Evolutionary conservation across 2,888 invertebrate species (phyloP).

Genomic region (Mesochorus sp.): DNA sequence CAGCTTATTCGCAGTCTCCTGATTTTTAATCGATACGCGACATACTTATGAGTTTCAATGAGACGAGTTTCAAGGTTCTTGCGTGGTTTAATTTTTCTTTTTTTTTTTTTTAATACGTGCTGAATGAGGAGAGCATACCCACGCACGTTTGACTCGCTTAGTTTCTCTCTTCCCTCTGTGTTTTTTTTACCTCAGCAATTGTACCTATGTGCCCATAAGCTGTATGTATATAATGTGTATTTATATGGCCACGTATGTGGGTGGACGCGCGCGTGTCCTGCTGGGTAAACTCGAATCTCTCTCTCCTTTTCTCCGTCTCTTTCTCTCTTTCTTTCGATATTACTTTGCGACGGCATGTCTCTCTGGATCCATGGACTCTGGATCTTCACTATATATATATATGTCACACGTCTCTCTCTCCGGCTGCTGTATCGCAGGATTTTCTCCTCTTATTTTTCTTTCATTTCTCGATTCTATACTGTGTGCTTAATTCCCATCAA

Average conservation of each 20-base stretch:
- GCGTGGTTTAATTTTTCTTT: constrained; percentile 42
- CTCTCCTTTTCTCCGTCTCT: no score
- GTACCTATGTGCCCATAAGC: neutral
- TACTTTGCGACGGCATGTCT: constrained; percentile 19
- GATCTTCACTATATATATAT: constrained; percentile 42
- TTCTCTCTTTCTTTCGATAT: constrained; percentile 28
- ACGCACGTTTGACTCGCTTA: constrained; percentile 53
- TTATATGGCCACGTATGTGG: constrained; percentile 45
- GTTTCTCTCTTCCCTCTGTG: constrained; percentile 30
- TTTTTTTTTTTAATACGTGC: constrained; percentile 7
- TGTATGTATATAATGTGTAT: neutral
- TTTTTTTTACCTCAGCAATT: constrained; percentile 8
- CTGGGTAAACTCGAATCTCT: constrained; percentile 53
- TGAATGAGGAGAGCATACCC: constrained; percentile 48
- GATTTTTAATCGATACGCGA: neutral
- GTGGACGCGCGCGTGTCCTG: constrained; percentile 62
- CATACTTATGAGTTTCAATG: constrained; percentile 18
- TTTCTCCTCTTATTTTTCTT: constrained; percentile 1
- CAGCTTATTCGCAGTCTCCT: neutral
- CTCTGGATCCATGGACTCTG: constrained; percentile 41
- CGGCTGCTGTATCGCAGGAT: constrained; percentile 1
- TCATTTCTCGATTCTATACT: constrained; percentile 6
- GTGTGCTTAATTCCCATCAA: neutral
- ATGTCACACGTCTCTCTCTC: no score
- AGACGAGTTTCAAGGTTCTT: constrained; percentile 55